Evolutionary conservation across 2,797 vertebrate species (phyloP), one percentile per base, ranked within the genome.

Genomic region (Philypnodon macrostomus): DNA sequence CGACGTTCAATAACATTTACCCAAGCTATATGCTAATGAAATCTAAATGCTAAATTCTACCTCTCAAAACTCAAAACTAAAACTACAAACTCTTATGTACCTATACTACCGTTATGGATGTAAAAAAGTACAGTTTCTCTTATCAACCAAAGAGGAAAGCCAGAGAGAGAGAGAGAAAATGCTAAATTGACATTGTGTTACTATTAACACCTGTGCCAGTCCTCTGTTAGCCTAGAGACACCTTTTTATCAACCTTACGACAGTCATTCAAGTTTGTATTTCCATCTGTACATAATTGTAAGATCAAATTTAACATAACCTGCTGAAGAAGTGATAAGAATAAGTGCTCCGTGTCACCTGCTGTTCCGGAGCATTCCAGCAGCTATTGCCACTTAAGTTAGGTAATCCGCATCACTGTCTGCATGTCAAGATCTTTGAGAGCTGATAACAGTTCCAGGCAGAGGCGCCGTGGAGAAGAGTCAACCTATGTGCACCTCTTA

Each of bases 381-480:
- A 45, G 47, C 4, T 1, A 31, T 23, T 35, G 23, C 18, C 7
- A 53, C 37, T 31, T 17, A 18, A 32, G 40, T 49, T 12, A 27
- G 5, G 18, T 53, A 55, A 60, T 51, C 37, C 13, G 39, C 29
- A 65, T 47, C 11, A n/a, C 30, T 46, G 55, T 50, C 35, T 55
- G 34, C 38, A 52, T 15, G 19, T 53, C 19, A 41, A 36, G 40
- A 49, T 60, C 58, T 50, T 24, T 69, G 30, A 49, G 11, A 53
- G 31, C 21, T 37, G 21, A 56, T 37, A 63, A 47, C 23, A 56
- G 36, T 31, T 40, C 24, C 8, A 64, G 26, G 14, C 41, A 32
- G 16, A 38, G 14, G 47, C 15, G 32, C 49, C 17, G 34, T 8
- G 7, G 29, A 11, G 35, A 29, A 45, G 49, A 49, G 19, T 39